Percentiles rank a stretch among this genome's conserved stretches.
Conservation (phyloP, 2,113 vertebrate genomes). For the Ursus arctos region DNA sequence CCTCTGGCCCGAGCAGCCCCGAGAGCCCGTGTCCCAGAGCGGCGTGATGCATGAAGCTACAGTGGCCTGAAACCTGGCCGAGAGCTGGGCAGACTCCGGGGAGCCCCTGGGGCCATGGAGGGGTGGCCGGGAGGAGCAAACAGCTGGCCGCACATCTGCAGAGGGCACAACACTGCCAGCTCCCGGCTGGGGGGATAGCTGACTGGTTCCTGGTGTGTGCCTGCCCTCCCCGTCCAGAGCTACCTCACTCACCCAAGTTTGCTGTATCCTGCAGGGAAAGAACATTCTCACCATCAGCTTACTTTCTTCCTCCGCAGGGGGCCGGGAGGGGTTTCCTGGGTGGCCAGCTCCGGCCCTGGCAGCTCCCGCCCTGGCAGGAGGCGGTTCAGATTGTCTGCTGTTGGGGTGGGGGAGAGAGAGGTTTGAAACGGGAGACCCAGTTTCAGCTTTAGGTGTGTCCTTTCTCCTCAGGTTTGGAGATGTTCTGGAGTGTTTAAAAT, state of each 20-base stretch:
- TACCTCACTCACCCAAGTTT: neutral
- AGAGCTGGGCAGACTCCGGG: neutral
- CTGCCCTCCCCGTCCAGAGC: fast-evolving
- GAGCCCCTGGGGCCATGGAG: conserved; percentile 14
- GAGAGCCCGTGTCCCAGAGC: neutral
- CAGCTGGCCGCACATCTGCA: conserved; percentile 64
- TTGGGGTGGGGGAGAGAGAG: neutral
- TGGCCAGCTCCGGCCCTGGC: neutral
- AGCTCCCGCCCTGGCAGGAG: neutral
- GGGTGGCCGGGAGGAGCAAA: neutral
- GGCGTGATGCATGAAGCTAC: conserved; percentile 77
- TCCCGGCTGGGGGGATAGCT: neutral
- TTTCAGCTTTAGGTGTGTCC: neutral
- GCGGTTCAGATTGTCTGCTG: neutral
- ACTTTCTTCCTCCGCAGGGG: neutral
- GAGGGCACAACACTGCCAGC: neutral
- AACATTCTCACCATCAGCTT: fast-evolving
- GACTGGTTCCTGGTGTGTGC: fast-evolving
- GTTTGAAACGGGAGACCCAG: too few species aligned
- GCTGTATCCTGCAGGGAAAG: fast-evolving
- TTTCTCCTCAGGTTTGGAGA: neutral
- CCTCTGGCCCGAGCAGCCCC: conserved; percentile 14
- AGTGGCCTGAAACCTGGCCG: conserved; percentile 64
- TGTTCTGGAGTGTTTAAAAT: neutral
- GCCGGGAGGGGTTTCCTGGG: neutral